Conservation (phyloP, 30 jellyfish, hydroid and myxozoan genomes). For the Sanderia malayensis region DNA sequence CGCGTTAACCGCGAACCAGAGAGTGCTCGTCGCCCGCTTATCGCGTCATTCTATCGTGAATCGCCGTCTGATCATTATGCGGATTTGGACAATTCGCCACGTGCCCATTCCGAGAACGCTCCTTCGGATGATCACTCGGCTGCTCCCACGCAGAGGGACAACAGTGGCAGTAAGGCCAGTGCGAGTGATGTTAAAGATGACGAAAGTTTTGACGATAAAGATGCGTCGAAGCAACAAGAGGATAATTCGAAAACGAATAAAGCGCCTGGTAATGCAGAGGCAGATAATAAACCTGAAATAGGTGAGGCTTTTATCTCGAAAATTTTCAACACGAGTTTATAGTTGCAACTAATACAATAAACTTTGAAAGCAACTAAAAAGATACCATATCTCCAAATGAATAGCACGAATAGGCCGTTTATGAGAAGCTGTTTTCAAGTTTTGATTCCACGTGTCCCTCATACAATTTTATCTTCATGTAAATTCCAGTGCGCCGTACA, state of each 20-base stretch:
- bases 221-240: constrained; percentile 7
- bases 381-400: no score
- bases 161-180: constrained; percentile 27
- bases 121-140: constrained; percentile 30
- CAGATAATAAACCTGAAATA: constrained; percentile 32
- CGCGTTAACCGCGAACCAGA: constrained; percentile 28
- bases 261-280: background rate
- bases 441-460: no score
- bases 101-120: constrained; percentile 26
- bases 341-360: no score
- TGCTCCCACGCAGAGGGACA: constrained; percentile 65
- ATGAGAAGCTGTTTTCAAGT: no score
- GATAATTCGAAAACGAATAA: background rate
- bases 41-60: constrained; percentile 43
- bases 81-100: constrained; percentile 38
- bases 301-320: constrained; percentile 12
- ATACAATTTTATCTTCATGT: no score
- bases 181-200: background rate
- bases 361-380: no score
- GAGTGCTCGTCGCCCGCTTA: constrained; percentile 36
- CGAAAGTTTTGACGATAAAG: constrained; percentile 5
- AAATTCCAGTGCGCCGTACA: no score
- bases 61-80: constrained; percentile 1
- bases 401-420: no score
- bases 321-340: no score